These are phyloP conservation scores for Siniperca scherzeri DNA, from an alignment of 2,797 vertebrate species.

Conservation along the genomic window DNA sequence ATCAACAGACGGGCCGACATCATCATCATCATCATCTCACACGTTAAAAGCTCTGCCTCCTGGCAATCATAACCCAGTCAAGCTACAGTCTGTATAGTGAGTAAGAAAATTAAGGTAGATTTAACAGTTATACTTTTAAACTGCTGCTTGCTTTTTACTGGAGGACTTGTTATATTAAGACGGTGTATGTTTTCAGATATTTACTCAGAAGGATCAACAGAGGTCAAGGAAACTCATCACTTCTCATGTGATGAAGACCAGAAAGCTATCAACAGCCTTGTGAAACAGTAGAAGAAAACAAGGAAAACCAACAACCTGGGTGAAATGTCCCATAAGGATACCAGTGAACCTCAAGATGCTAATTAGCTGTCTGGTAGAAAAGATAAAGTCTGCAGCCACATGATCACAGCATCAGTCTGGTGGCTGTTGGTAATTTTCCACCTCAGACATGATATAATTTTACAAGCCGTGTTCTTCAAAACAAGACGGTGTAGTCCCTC, in stretches of 20 bases:
- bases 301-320: background rate
- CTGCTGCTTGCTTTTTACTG: background rate
- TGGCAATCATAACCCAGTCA: background rate
- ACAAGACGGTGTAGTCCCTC: too few species aligned
- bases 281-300: background rate
- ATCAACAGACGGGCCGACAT: background rate
- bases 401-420: constrained; percentile 8
- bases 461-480: background rate
- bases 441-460: background rate
- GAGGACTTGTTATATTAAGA: background rate
- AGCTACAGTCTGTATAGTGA: background rate
- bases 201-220: background rate
- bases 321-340: background rate
- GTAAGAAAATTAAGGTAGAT: background rate
- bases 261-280: background rate
- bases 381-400: background rate
- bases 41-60: background rate
- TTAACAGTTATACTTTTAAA: background rate
- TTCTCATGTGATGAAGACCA: background rate
- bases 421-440: constrained; percentile 15
- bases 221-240: background rate
- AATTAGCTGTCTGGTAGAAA: background rate
- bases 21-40: too few species aligned
- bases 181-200: background rate
- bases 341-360: background rate